Conservation (phyloP, 1,140 invertebrate genomes). For the Zelostemma sp. region DNA sequence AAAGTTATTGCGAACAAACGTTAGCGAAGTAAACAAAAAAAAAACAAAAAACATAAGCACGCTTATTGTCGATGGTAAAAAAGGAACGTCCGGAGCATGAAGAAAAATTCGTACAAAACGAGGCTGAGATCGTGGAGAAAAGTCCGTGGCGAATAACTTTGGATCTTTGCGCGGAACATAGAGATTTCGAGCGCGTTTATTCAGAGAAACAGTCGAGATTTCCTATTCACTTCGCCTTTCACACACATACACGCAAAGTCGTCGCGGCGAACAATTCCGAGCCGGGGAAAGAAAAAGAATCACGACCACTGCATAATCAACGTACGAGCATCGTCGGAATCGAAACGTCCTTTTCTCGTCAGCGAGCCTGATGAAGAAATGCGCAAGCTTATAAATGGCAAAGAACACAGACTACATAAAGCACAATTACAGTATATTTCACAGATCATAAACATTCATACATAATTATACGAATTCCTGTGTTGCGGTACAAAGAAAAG, state of each 20-base stretch:
- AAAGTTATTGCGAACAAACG: neutral
- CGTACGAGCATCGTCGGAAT: conserved; percentile 3
- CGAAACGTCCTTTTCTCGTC: conserved; percentile 38
- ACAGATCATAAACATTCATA: conserved; percentile 69
- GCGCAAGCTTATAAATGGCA: conserved; percentile 48
- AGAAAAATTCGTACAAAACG: neutral
- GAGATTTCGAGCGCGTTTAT: neutral
- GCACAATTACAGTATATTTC: conserved; percentile 69
- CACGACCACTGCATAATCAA: conserved; percentile 6
- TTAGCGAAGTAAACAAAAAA: neutral
- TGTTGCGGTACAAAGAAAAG: conserved; percentile 61
- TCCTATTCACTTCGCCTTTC: neutral
- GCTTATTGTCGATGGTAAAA: neutral
- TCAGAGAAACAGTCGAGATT: neutral
- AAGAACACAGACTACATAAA: conserved; percentile 64
- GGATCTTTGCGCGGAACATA: neutral
- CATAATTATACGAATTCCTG: conserved; percentile 63
- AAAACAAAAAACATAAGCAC: too few relatives aligned
- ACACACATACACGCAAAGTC: conserved; percentile 12
- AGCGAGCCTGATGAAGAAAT: conserved; percentile 44
- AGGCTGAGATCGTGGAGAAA: neutral
- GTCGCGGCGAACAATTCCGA: conserved; percentile 10
- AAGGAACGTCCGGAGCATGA: neutral
- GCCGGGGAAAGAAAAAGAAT: neutral
- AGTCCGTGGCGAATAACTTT: neutral